Evolutionary conservation across 2,888 invertebrate genomes (phyloP).

Genomic region (Cantharis lateralis): DNA sequence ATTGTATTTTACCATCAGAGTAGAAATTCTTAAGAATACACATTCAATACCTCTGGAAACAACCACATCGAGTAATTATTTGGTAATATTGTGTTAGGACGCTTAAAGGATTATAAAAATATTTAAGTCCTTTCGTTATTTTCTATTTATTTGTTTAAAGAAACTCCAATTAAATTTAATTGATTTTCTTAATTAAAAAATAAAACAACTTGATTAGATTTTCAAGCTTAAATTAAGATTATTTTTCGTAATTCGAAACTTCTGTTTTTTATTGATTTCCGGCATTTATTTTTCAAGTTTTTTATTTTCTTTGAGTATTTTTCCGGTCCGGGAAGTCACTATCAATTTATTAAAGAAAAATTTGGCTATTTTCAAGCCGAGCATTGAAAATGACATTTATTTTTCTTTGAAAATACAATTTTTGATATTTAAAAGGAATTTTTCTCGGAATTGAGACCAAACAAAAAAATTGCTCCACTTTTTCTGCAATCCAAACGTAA

Average conservation of each 20-base stretch:
- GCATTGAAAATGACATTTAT: background rate
- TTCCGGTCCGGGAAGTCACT: background rate
- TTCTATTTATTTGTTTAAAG: background rate
- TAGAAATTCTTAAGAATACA: slow-evolving; percentile 2
- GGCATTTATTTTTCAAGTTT: background rate
- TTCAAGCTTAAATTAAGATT: background rate
- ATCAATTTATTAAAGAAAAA: background rate
- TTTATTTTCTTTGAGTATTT: background rate
- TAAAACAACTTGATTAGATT: background rate
- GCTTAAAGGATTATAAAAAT: background rate
- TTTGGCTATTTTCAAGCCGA: background rate
- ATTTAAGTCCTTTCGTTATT: background rate
- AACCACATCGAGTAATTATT: slow-evolving; percentile 9
- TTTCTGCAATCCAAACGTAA: background rate
- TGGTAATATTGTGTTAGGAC: slow-evolving; percentile 3
- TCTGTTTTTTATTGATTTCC: background rate
- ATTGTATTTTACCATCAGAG: slow-evolving; percentile 13
- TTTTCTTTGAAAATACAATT: background rate
- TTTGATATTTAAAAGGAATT: background rate
- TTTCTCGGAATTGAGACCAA: background rate
- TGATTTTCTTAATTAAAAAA: background rate
- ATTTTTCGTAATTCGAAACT: background rate
- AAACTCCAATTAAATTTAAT: background rate
- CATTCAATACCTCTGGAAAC: slow-evolving; percentile 11
- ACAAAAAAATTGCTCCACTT: background rate